phyloP scores from a whole-genome alignment of 2,888 invertebrate species.

The Ochropleura leucogaster region DNA sequence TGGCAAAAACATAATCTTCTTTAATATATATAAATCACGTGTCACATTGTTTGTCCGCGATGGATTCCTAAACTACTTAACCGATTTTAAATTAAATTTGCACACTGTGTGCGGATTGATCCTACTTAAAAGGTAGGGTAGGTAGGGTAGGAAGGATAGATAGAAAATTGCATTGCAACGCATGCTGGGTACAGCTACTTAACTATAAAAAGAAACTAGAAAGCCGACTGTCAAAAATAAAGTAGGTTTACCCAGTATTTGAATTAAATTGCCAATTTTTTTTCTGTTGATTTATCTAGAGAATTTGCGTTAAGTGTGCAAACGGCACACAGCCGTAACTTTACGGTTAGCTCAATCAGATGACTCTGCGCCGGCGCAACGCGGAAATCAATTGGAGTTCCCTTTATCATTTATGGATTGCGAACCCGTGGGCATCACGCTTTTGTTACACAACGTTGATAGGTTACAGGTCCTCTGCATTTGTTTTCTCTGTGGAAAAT shows the following conservation, averaged over 20 bases:
- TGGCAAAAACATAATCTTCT: slow-evolving; percentile 31
- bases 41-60: too few species aligned
- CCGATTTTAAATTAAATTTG: too few species aligned
- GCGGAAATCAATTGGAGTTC: slow-evolving; percentile 84
- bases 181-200: too few species aligned
- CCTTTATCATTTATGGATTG: slow-evolving; percentile 75
- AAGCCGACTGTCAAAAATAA: slow-evolving; percentile 20
- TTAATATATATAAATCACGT: too few species aligned
- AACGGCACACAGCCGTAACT: slow-evolving; percentile 71
- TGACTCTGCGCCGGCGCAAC: slow-evolving; percentile 77
- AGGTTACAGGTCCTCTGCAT: slow-evolving; percentile 18
- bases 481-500: neutral
- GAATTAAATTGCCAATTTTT: slow-evolving; percentile 38
- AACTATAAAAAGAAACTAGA: slow-evolving; percentile 32
- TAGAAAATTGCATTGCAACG: too few species aligned
- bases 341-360: slow-evolving; percentile 81
- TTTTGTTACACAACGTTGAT: slow-evolving; percentile 50
- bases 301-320: slow-evolving; percentile 53
- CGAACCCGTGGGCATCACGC: slow-evolving; percentile 80
- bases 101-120: too few species aligned
- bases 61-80: too few species aligned
- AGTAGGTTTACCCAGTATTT: slow-evolving; percentile 18
- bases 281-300: slow-evolving; percentile 40
- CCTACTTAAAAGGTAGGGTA: too few species aligned
- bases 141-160: too few species aligned